phyloP scores from a whole-genome alignment of 2,888 invertebrate species.

The Drosophila falleni region DNA sequence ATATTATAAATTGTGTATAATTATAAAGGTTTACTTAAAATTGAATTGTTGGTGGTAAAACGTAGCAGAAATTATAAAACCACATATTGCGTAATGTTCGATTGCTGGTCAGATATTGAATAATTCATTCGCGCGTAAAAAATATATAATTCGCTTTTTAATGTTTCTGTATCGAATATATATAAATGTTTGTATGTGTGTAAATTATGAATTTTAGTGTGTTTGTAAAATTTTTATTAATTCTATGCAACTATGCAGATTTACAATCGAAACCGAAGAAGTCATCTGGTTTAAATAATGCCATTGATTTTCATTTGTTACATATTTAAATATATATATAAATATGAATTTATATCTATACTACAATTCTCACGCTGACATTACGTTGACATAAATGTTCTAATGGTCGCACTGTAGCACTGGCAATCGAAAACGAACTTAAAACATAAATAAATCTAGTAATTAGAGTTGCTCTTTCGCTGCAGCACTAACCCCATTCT shows the following conservation, averaged over 20 bases:
- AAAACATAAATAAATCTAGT: slow-evolving; percentile 82
- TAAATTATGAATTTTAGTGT: slow-evolving; percentile 14
- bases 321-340: slow-evolving; percentile 13
- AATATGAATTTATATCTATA: slow-evolving; percentile 23
- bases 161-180: slow-evolving; percentile 8
- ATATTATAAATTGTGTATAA: slow-evolving; percentile 12
- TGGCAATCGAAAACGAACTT: slow-evolving; percentile 61
- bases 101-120: slow-evolving; percentile 35
- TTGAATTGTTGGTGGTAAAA: slow-evolving; percentile 53
- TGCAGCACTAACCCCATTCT: slow-evolving; percentile 72
- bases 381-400: slow-evolving; percentile 1
- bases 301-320: slow-evolving; percentile 24
- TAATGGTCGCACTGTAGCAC: slow-evolving; percentile 20
- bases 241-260: slow-evolving; percentile 42
- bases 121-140: slow-evolving; percentile 7
- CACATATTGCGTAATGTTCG: slow-evolving; percentile 28
- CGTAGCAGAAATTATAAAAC: slow-evolving; percentile 24
- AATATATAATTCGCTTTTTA: slow-evolving; percentile 17
- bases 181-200: slow-evolving; percentile 16
- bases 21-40: slow-evolving; percentile 26
- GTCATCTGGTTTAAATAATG: slow-evolving; percentile 17
- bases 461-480: slow-evolving; percentile 79
- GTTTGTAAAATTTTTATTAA: slow-evolving; percentile 25
- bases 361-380: slow-evolving; percentile 18
- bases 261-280: slow-evolving; percentile 75